Conservation (phyloP, 2,113 vertebrate genomes). For the Malaclemys terrapin region DNA sequence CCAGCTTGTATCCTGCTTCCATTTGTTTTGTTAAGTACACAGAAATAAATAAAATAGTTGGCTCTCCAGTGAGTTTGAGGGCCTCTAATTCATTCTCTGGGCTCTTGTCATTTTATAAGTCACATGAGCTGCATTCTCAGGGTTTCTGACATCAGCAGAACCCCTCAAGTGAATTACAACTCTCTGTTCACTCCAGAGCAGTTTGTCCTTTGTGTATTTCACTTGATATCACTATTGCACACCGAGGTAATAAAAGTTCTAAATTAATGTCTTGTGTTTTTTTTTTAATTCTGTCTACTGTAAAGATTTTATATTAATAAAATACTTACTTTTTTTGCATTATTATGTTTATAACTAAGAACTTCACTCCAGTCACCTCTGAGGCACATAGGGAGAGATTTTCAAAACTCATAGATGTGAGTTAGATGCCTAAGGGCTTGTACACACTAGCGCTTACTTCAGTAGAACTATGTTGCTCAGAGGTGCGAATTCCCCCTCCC, state of each 20-base stretch:
- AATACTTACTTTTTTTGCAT: neutral
- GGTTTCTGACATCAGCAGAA: neutral
- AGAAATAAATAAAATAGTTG: slow-evolving; percentile 42
- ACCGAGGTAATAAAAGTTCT: neutral
- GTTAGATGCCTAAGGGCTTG: neutral
- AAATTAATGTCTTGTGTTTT: neutral
- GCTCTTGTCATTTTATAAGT: slow-evolving; percentile 24
- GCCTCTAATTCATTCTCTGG: neutral
- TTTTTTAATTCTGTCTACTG: neutral
- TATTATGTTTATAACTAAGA: neutral
- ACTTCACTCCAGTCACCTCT: neutral
- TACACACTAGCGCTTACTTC: too few species aligned
- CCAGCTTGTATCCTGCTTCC: neutral
- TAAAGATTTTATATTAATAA: neutral
- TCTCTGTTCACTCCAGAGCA: neutral
- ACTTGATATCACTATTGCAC: neutral
- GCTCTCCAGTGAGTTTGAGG: slow-evolving; percentile 31
- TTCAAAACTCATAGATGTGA: accelerated
- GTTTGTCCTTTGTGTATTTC: neutral
- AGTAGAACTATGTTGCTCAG: too few species aligned
- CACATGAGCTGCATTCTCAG: neutral
- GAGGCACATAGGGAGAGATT: neutral
- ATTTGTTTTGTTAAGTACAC: slow-evolving; percentile 36
- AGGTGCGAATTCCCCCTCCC: too few species aligned
- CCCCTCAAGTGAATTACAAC: neutral